A percentile compares a stretch with the other conserved stretches of the same genome.
Evolutionary conservation across 2,113 vertebrate species (phyloP).

Genomic region (Canis aureus): DNA sequence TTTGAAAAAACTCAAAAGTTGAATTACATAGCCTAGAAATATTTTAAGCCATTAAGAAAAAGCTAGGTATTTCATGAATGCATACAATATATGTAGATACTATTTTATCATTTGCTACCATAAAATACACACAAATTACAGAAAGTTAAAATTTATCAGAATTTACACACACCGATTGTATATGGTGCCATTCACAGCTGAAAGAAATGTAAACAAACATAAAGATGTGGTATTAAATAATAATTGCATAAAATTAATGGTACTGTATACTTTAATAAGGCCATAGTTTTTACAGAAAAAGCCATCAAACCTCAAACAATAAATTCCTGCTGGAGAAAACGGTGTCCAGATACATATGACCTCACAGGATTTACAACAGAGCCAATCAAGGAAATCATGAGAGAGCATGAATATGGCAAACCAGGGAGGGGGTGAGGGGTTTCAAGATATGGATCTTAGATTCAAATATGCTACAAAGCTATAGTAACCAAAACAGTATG

Average conservation of each 20-base stretch:
- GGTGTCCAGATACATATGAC: background rate
- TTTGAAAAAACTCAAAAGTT: background rate
- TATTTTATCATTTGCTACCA: background rate
- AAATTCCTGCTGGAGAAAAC: background rate
- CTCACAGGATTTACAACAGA: background rate
- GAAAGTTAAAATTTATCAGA: background rate
- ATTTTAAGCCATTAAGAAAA: background rate
- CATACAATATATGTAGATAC: background rate
- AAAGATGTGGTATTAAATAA: background rate
- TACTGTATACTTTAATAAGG: background rate
- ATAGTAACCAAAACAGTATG: background rate
- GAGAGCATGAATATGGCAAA: background rate
- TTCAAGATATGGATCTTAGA: background rate
- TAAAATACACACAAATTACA: background rate
- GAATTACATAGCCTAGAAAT: background rate
- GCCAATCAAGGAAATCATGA: background rate
- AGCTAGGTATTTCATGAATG: background rate
- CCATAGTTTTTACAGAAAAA: background rate
- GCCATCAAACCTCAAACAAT: background rate
- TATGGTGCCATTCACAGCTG: background rate
- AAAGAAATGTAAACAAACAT: background rate
- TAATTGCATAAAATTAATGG: background rate
- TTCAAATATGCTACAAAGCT: background rate
- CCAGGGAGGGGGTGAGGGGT: background rate
- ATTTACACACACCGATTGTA: background rate